A percentile compares a stretch with the other conserved stretches of the same genome.
These are phyloP conservation scores for Leptinotarsa juncta DNA, from an alignment of 2,888 invertebrate genomes.

Conservation along the genomic window DNA sequence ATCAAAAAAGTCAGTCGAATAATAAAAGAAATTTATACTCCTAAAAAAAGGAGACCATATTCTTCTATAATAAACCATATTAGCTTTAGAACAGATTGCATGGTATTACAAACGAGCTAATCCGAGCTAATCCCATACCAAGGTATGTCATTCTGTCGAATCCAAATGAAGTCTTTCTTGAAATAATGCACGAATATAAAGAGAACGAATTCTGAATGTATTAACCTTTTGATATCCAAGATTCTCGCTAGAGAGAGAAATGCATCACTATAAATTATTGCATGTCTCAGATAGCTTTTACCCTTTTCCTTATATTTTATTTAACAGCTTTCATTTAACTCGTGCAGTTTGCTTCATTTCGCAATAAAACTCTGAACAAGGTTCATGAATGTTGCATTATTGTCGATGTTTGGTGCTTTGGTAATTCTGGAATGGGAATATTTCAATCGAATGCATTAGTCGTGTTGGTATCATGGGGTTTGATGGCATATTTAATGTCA, in stretches of 20 bases:
- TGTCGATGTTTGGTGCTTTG: constrained; percentile 37
- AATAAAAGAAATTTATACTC: too few species aligned
- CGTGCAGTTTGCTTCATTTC: constrained; percentile 43
- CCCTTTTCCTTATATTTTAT: constrained; percentile 50
- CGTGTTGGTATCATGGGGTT: constrained; percentile 11
- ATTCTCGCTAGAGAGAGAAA: constrained; percentile 46
- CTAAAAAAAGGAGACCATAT: too few species aligned
- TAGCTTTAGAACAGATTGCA: not conserved
- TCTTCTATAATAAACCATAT: too few species aligned
- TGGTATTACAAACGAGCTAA: not conserved
- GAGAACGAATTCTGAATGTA: constrained; percentile 43
- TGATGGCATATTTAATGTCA: constrained; percentile 14
- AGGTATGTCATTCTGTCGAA: constrained; percentile 6
- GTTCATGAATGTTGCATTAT: constrained; percentile 42
- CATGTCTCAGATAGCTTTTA: constrained; percentile 42
- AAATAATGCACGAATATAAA: constrained; percentile 15
- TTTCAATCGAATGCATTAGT: constrained; percentile 24
- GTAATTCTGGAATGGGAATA: constrained; percentile 38
- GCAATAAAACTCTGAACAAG: constrained; percentile 37
- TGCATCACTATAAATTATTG: constrained; percentile 50
- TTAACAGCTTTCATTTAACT: constrained; percentile 51
- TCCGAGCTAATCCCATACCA: not conserved
- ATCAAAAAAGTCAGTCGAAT: too few species aligned
- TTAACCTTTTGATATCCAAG: constrained; percentile 49
- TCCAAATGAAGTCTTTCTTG: constrained; percentile 21